Base-by-base conservation (phyloP, 2,113 vertebrate genomes). In the Odontophorus gujanensis region DNA sequence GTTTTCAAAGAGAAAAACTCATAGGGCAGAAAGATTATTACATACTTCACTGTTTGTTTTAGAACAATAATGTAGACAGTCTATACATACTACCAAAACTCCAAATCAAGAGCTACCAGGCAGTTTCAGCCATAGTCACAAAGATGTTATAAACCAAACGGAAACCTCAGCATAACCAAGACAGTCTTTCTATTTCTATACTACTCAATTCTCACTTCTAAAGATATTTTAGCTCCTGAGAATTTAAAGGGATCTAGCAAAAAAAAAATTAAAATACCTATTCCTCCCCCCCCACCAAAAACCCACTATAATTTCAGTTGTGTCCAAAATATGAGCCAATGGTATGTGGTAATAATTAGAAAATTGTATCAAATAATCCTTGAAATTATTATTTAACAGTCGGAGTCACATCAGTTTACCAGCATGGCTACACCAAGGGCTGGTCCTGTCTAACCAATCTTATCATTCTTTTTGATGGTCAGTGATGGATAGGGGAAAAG, bases 1-100 rank as follows among this genome's bases (percentile, higher is more conserved):
- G 11, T 65, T 96, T 38, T 38, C 80, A 84, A 72, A 86, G 7
- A 84, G 30, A 76, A 90, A 96, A 95, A 73, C 16, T 65, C 48
- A 81, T 45, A 71, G 55, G 9, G 42, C 24, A 89, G 14, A 1
- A 53, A 40, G 18, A 65, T 73, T 76, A 34, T 76, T 48, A 42
- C 6, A n/a, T n/a, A 24, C 0, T 0, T 62, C 42, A 34, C 48
- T 36, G 4, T 50, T 30, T 38, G 38, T 62, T 72, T 79, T n/a
- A 38, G 20, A 32, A 73, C 45, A 50, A 83, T 50, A 21, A 86
- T 68, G 67, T 78, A 81, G 12, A 68, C 5, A 32, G 36, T 11
- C 36, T 36, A 85, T 11, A 25, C 32, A 28, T 55, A 9, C 58
- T 87, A 85, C 5, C 45, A 76, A 68, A 93, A 68, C 24, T 36